phyloP scores from a whole-genome alignment of 2,797 vertebrate species.

The Ceyx erithaca region DNA sequence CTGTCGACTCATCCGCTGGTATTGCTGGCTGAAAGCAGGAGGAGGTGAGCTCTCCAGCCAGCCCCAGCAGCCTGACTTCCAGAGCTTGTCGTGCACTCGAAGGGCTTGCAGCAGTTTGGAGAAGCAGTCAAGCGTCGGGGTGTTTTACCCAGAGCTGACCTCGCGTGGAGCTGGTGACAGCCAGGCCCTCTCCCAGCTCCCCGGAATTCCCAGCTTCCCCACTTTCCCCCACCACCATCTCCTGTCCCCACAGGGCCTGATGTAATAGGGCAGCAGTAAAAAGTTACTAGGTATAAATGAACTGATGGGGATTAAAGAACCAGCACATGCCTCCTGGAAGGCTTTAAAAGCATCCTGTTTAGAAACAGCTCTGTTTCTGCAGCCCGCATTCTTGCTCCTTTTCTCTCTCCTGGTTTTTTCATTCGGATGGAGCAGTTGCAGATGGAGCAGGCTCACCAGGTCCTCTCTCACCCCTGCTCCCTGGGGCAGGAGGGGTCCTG shows the following conservation, averaged over 20 bases:
- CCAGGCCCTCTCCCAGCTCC: background rate
- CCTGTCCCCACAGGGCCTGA: slow-evolving; percentile 27
- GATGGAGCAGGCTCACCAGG: slow-evolving; percentile 1
- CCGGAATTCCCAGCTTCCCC: slow-evolving; percentile 32
- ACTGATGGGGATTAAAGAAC: slow-evolving; percentile 73
- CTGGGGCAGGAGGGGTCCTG: background rate
- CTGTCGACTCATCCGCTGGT: fast-evolving
- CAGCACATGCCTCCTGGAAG: slow-evolving; percentile 64
- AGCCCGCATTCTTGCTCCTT: slow-evolving; percentile 34
- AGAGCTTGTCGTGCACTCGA: background rate
- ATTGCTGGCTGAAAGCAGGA: background rate
- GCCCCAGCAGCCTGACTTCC: background rate
- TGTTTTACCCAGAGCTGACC: background rate
- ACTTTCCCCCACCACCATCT: slow-evolving; percentile 10
- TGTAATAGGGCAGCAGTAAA: slow-evolving; percentile 67
- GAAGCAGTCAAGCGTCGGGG: background rate
- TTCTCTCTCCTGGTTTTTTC: slow-evolving; percentile 21
- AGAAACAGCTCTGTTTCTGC: slow-evolving; percentile 48
- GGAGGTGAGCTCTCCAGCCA: background rate
- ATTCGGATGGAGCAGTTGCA: background rate
- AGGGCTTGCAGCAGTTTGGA: background rate
- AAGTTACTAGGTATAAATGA: slow-evolving; percentile 75
- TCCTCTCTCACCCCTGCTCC: background rate
- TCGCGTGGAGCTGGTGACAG: background rate
- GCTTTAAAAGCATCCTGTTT: slow-evolving; percentile 73